phyloP scores from a whole-genome alignment of 2,797 vertebrate species.

The Borostomias antarcticus region DNA sequence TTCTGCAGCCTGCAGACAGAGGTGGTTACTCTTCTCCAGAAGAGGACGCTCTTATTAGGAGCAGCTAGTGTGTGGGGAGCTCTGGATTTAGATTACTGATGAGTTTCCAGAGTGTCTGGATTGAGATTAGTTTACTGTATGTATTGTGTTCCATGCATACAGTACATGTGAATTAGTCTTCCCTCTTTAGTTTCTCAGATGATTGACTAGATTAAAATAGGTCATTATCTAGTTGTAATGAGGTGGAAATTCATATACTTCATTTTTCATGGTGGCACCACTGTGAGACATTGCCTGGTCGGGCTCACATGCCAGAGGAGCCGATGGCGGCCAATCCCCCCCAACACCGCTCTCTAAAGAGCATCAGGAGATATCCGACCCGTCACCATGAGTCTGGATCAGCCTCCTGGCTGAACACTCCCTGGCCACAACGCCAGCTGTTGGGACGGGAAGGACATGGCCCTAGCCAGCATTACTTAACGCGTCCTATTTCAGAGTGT shows the following conservation, averaged over 20 bases:
- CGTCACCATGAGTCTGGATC: too few relatives aligned
- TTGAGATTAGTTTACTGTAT: background rate
- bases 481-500: background rate
- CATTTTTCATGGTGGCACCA: too few relatives aligned
- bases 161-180: too few relatives aligned
- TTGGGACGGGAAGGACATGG: background rate
- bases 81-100: background rate
- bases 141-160: background rate
- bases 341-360: too few relatives aligned
- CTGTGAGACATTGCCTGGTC: background rate
- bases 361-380: too few relatives aligned
- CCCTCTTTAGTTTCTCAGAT: too few relatives aligned
- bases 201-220: too few relatives aligned
- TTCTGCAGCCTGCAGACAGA: background rate
- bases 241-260: too few relatives aligned
- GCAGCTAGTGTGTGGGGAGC: background rate
- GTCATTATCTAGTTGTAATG: too few relatives aligned
- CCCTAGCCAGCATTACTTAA: background rate
- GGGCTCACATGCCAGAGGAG: background rate
- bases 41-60: constrained; percentile 9
- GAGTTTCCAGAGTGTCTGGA: background rate
- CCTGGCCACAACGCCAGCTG: background rate
- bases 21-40: background rate
- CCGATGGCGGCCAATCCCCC: too few relatives aligned
- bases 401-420: background rate